Evolutionary conservation across 35 echinoderm and acorn worm species (phyloP), one percentile per base, ranked within the genome.

Genomic region (Eucidaris tribuloides): DNA sequence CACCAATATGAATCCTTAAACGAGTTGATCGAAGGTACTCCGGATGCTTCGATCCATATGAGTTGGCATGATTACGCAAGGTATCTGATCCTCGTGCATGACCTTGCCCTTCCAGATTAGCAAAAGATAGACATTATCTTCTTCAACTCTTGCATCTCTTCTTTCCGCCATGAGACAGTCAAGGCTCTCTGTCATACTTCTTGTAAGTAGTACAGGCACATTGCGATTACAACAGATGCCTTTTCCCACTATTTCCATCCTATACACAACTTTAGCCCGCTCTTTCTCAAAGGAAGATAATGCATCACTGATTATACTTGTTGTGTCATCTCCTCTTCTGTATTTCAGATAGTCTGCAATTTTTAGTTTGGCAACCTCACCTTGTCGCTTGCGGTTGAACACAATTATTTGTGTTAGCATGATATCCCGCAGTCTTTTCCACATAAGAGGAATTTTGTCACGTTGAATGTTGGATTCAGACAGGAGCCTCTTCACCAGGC

Each of bases 191-290:
- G 80, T 86, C 36, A 86, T 38, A 24, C 25, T 19, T 5, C 57
- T 36, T 11, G 83, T 92, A 29, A 81, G 23, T 42, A 86, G 43
- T 19, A 86, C 49, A 40, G 83, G 59, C 30, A 86, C 77, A 30
- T 42, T 81, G 37, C 59, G 70, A 3, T 22, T 65, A 34, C 61
- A 23, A 42, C n/a, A n/a, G n/a, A n/a, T n/a, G n/a, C n/a, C n/a
- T n/a, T 91, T 85, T 32, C 89, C 89, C 20, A 79, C 41, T 44
- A 91, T 85, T 58, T 91, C 82, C 14, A 86, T 46, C 45, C 87
- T 33, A 61, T 65, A 89, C 34, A 89, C 4, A 9, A 83, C 33
- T 11, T 28, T 30, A 7, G 15, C 14, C 37, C 82, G 25, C 2
- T 71, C 46, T 38, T 60, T 28, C 28, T 89, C 87, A 46, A 11